Evolutionary conservation across 2,888 invertebrate species (phyloP).

Genomic region (Euplexia lucipara): DNA sequence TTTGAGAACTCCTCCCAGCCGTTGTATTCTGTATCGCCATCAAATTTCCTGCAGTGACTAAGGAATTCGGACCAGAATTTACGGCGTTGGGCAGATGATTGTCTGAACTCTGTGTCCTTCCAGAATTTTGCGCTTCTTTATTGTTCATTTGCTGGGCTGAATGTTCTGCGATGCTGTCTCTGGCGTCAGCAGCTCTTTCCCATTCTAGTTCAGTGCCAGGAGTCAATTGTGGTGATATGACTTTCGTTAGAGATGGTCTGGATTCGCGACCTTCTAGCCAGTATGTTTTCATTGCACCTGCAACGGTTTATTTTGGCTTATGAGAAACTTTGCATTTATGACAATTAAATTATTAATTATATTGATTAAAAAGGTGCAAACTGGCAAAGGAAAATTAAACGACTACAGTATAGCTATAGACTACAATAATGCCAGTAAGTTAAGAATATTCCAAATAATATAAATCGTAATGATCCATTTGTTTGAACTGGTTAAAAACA

Average conservation of each 20-base stretch:
- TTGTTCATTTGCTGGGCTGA: slow-evolving; percentile 81
- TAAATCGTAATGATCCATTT: too few relatives aligned
- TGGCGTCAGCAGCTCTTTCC: slow-evolving; percentile 85
- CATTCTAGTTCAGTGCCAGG: slow-evolving; percentile 86
- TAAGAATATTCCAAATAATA: too few relatives aligned
- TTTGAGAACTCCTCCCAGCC: slow-evolving; percentile 62
- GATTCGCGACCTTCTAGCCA: slow-evolving; percentile 95
- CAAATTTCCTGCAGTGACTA: slow-evolving; percentile 69
- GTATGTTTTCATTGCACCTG: slow-evolving; percentile 96
- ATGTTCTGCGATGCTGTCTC: slow-evolving; percentile 87
- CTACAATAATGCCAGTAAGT: too few relatives aligned
- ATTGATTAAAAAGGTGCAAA: too few relatives aligned
- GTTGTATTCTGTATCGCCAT: slow-evolving; percentile 67
- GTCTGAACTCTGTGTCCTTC: slow-evolving; percentile 58
- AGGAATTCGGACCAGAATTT: slow-evolving; percentile 75
- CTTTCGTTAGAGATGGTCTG: slow-evolving; percentile 90
- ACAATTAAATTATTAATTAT: neutral
- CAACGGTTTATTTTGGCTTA: slow-evolving; percentile 41
- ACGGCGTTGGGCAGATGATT: slow-evolving; percentile 72
- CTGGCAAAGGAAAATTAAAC: too few relatives aligned
- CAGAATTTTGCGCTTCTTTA: slow-evolving; percentile 70
- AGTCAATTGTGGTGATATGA: slow-evolving; percentile 83
- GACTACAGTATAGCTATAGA: too few relatives aligned
- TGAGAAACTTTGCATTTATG: slow-evolving; percentile 26
- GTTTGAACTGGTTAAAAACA: too few relatives aligned